Conservation (phyloP, 2,113 vertebrate genomes). For the Menidia beryllina region DNA sequence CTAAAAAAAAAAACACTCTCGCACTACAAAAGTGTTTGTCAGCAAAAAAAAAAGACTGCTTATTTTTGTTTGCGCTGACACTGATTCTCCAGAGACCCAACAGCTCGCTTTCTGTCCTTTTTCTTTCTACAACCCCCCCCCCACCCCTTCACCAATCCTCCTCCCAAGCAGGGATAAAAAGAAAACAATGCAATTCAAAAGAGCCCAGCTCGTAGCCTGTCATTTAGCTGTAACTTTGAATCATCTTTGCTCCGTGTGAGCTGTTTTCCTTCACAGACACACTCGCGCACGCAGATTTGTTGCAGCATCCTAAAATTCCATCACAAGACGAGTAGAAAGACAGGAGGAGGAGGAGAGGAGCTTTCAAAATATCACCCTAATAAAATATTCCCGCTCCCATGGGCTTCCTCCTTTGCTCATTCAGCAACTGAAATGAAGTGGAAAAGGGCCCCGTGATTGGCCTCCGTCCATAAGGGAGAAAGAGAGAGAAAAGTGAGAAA, state of each 20-base stretch:
- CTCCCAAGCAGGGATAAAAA: conserved; percentile 67
- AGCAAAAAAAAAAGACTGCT: conserved; percentile 73
- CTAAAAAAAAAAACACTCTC: conserved; percentile 32
- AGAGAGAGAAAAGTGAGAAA: conserved; percentile 39
- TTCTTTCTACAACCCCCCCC: no score
- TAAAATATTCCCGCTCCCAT: conserved; percentile 78
- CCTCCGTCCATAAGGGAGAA: conserved; percentile 49
- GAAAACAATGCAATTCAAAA: conserved; percentile 74
- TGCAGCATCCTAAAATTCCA: conserved; percentile 69
- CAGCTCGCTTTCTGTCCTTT: conserved; percentile 66
- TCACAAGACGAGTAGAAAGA: conserved; percentile 68
- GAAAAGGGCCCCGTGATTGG: conserved; percentile 70
- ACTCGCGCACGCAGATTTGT: conserved; percentile 35
- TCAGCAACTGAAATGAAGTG: conserved; percentile 69
- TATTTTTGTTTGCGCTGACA: conserved; percentile 71
- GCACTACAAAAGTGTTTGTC: conserved; percentile 74
- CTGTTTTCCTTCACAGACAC: conserved; percentile 50
- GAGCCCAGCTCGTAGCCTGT: conserved; percentile 67
- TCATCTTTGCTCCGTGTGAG: conserved; percentile 69
- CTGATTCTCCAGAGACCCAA: conserved; percentile 69
- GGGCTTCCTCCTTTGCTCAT: conserved; percentile 73
- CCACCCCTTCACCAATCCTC: conserved; percentile 36
- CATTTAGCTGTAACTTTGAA: conserved; percentile 77
- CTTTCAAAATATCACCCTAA: conserved; percentile 76
- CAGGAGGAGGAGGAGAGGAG: conserved; percentile 51